phyloP scores from a whole-genome alignment of 2,113 vertebrate genomes.

The Phrynosoma blainvillii region DNA sequence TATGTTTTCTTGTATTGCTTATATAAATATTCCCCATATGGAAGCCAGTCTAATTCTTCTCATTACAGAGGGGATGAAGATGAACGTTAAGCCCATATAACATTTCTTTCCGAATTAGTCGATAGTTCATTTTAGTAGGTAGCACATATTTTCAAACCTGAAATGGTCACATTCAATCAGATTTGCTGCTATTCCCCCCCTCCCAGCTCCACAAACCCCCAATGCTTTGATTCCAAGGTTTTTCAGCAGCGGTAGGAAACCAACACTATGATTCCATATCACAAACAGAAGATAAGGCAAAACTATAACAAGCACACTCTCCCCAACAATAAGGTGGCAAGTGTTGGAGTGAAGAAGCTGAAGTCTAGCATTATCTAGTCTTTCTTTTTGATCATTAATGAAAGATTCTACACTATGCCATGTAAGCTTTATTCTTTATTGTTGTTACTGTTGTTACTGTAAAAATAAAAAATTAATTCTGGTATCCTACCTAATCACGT shows the following conservation, averaged over 20 bases:
- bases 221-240: conserved; percentile 57
- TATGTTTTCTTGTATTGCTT: conserved; percentile 86
- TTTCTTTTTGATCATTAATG: neutral
- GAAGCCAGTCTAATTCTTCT: conserved; percentile 85
- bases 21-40: conserved; percentile 87
- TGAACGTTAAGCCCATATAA: conserved; percentile 86
- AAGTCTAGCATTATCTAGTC: conserved; percentile 71
- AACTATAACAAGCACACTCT: conserved; percentile 71
- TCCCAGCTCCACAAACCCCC: conserved; percentile 4
- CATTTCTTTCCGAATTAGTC: conserved; percentile 88
- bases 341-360: conserved; percentile 72
- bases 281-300: conserved; percentile 78
- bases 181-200: conserved; percentile 71
- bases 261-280: conserved; percentile 73
- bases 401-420: neutral
- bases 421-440: neutral
- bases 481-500: too few species aligned
- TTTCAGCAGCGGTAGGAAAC: conserved; percentile 79
- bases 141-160: conserved; percentile 82
- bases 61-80: conserved; percentile 85
- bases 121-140: conserved; percentile 86
- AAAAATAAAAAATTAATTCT: too few species aligned
- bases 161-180: conserved; percentile 80
- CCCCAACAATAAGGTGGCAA: conserved; percentile 69
- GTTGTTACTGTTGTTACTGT: too few species aligned